Base-by-base conservation (phyloP, 1,140 invertebrate species). In the Formica selysi region DNA sequence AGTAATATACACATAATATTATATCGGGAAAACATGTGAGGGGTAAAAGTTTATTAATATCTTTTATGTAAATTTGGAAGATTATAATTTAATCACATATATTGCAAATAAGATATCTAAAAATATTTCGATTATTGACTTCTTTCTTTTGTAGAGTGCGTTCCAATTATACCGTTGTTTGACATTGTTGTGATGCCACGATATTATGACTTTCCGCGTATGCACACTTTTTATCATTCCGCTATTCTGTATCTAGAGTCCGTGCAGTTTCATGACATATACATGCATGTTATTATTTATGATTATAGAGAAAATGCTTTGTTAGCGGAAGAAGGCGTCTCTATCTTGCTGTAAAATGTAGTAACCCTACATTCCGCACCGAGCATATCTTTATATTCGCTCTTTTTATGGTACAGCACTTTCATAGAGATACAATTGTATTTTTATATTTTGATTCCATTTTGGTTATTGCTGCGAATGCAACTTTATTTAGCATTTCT, bases 301-400 rank as follows among this genome's bases (percentile, higher is more conserved):
- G 79, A 83, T 83, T 83, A 62, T 68, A 83, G 79, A 73, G 68
- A 61, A 61, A 83, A 83, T 3, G 38, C 73, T 83, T 83, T 44
- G 79, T 81, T 61, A 83, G 79, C 79, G 79, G 79, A 83, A 83
- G 68, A 36, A 83, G 79, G 79, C 68, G 79, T 71, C 48, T 36
- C 54, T 73, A 61, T 67, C 26, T 57, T 36, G 62, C 62, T 29
- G 36, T 19, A 41, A 59, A 83, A 74, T 74, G 41, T 26, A 57
- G 68, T 83, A 83, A 61, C 32, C 36, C 32, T 38, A 22, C 32
- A 59, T 83, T 74, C 48, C 16, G 44, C 38, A 54, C 26, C 38
- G 26, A 59, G 64, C 48, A 19, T 48, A 70, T n/a, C 22, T 73
- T 13, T 51, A 61, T 70, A 32, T 59, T 38, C 13, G 26, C 16